These are phyloP conservation scores for Podilymbus podiceps DNA, from an alignment of 2,113 vertebrate species.

Conservation along the genomic window DNA sequence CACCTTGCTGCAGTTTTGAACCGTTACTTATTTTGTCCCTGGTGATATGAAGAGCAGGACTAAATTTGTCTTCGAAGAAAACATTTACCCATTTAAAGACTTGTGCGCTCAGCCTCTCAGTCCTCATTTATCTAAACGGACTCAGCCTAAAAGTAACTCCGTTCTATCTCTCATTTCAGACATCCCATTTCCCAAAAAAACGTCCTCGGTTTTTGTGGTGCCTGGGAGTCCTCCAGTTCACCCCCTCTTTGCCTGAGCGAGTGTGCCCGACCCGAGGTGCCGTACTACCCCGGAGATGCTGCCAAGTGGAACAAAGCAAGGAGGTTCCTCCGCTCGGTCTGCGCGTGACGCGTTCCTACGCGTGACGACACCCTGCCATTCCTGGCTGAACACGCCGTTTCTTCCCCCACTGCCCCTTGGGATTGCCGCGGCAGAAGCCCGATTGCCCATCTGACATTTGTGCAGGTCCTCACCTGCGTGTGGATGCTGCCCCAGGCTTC, in stretches of 20 bases:
- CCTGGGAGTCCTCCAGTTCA: not conserved
- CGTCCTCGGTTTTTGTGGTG: not conserved
- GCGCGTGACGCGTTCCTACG: not conserved
- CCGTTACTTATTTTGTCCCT: not conserved
- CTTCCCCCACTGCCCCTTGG: too few species aligned
- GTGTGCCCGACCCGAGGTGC: accelerated
- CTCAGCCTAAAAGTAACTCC: not conserved
- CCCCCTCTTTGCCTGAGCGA: too few species aligned
- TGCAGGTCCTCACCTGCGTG: not conserved
- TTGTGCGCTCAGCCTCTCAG: too few species aligned
- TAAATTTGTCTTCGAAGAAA: not conserved
- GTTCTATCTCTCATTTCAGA: not conserved
- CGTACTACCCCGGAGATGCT: too few species aligned
- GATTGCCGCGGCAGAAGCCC: not conserved
- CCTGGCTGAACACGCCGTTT: accelerated
- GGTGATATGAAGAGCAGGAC: not conserved
- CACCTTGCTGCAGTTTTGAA: not conserved
- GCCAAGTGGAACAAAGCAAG: not conserved
- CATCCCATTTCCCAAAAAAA: not conserved
- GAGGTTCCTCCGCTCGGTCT: too few species aligned
- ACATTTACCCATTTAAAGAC: not conserved
- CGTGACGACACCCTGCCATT: not conserved
- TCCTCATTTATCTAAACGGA: not conserved
- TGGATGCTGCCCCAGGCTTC: too few species aligned
- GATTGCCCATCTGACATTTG: not conserved